A percentile compares a stretch with the other conserved stretches of the same genome.
These are phyloP conservation scores for Papilio xuthus DNA, from an alignment of 1,140 invertebrate species.

Conservation along the genomic window DNA sequence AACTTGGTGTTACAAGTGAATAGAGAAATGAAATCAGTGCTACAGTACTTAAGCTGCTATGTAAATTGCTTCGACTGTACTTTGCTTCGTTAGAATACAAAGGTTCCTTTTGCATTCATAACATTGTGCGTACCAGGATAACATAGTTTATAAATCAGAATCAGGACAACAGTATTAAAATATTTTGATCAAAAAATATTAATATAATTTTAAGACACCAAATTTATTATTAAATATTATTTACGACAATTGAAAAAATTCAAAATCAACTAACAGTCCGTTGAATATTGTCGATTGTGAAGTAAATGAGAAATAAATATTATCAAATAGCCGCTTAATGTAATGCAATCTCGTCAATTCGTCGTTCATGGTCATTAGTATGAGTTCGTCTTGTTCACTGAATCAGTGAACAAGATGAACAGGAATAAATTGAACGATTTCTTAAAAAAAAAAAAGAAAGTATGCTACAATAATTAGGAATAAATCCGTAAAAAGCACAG, in stretches of 20 bases:
- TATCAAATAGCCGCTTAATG: too few species aligned
- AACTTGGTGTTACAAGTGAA: constrained; percentile 29
- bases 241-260: too few species aligned
- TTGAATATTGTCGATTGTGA: too few species aligned
- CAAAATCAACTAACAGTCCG: too few species aligned
- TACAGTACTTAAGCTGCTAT: constrained; percentile 47
- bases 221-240: too few species aligned
- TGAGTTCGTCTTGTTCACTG: too few species aligned
- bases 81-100: constrained; percentile 69
- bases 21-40: constrained; percentile 48
- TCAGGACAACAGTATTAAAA: not conserved
- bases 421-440: not conserved
- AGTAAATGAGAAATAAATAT: too few species aligned
- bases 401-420: too few species aligned
- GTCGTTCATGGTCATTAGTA: too few species aligned
- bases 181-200: too few species aligned
- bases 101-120: constrained; percentile 56
- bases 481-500: constrained; percentile 12
- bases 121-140: constrained; percentile 56
- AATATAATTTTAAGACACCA: too few species aligned
- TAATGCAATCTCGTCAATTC: too few species aligned
- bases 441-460: not conserved
- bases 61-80: constrained; percentile 49
- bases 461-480: not conserved
- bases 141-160: not conserved